Conservation (phyloP, 2,113 vertebrate species). For the Azemiops feae region DNA sequence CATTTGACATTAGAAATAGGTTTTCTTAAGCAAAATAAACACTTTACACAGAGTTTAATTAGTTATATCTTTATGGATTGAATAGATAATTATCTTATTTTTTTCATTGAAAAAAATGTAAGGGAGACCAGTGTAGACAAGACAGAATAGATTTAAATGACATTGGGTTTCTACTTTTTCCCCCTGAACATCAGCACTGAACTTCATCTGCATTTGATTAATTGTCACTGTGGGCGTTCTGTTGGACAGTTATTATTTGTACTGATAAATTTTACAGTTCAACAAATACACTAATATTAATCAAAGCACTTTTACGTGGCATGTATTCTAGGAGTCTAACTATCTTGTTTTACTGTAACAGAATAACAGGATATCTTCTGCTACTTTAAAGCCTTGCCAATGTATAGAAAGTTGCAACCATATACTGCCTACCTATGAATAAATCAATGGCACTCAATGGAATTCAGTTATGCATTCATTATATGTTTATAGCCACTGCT, state of each 20-base stretch:
- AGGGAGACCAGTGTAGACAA: conserved; percentile 39
- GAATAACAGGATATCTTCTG: neutral
- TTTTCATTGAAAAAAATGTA: conserved; percentile 46
- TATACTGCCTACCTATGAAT: neutral
- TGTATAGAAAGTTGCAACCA: neutral
- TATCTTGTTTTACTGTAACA: neutral
- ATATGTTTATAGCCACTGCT: neutral
- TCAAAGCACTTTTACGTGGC: conserved; percentile 28
- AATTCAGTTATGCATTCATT: neutral
- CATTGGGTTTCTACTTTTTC: conserved; percentile 38
- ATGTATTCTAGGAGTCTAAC: neutral
- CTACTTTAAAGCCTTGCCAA: neutral
- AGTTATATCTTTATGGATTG: conserved; percentile 45
- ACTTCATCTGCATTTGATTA: conserved; percentile 53
- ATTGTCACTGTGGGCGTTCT: conserved; percentile 55
- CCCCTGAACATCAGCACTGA: conserved; percentile 53
- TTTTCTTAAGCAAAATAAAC: conserved; percentile 23
- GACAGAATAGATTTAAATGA: conserved; percentile 52
- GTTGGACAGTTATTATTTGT: conserved; percentile 46
- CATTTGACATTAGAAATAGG: neutral
- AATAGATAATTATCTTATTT: conserved; percentile 44
- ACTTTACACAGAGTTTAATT: conserved; percentile 50
- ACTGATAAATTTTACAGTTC: conserved; percentile 60
- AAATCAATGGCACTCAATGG: neutral
- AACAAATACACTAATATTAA: conserved; percentile 64